Evolutionary conservation across 1,140 invertebrate species (phyloP).

Genomic region (Nixonia krombeini): DNA sequence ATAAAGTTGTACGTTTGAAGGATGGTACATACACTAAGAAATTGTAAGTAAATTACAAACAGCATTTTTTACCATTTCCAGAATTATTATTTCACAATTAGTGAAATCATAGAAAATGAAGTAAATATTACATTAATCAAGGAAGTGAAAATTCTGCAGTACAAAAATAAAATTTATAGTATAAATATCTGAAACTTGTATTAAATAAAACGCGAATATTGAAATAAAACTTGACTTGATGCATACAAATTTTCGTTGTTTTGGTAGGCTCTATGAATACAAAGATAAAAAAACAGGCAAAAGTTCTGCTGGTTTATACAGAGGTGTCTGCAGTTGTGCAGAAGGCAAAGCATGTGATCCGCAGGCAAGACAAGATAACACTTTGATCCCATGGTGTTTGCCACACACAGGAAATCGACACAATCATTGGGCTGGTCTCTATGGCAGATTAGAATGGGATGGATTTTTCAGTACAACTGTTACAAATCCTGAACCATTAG

Average conservation of each 20-base stretch:
- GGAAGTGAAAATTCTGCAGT: too few species aligned
- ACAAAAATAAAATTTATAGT: too few species aligned
- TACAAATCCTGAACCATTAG: constrained; percentile 94
- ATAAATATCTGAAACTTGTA: too few species aligned
- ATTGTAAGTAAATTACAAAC: constrained; percentile 71
- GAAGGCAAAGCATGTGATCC: constrained; percentile 78
- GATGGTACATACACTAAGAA: constrained; percentile 80
- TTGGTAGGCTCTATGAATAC: constrained; percentile 74
- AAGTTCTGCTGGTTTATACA: constrained; percentile 73
- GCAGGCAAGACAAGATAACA: constrained; percentile 85
- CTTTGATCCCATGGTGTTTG: constrained; percentile 91
- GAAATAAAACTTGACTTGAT: too few species aligned
- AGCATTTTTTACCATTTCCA: too few species aligned
- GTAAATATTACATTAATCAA: constrained; percentile 19
- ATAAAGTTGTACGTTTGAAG: constrained; percentile 78
- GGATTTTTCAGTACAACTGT: constrained; percentile 89
- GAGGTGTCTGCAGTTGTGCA: constrained; percentile 88
- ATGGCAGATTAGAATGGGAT: constrained; percentile 85
- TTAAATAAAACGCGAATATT: too few species aligned
- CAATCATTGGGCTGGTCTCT: constrained; percentile 86
- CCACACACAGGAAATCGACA: constrained; percentile 90
- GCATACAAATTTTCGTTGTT: not conserved
- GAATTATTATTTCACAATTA: too few species aligned
- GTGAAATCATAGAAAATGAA: too few species aligned
- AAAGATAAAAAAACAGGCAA: constrained; percentile 80